Evolutionary conservation across 2,113 vertebrate genomes (phyloP).

Genomic region (Micronycteris hirsuta): DNA sequence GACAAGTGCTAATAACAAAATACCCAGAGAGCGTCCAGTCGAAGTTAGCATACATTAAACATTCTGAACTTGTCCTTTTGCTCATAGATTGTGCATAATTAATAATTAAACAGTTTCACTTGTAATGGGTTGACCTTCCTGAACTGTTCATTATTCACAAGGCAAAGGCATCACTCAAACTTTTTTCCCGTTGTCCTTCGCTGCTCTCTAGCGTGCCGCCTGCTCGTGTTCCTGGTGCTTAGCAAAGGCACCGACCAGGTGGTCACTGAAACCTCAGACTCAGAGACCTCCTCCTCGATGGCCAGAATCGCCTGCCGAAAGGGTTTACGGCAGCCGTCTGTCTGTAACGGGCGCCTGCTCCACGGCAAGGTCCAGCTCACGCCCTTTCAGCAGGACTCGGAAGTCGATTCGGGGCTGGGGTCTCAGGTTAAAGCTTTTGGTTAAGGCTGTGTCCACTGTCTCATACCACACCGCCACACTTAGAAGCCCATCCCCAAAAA

Average conservation of each 20-base stretch:
- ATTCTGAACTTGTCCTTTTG: constrained; percentile 91
- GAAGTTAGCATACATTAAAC: constrained; percentile 85
- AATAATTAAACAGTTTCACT: constrained; percentile 94
- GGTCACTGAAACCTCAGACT: constrained; percentile 52
- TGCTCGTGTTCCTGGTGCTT: constrained; percentile 75
- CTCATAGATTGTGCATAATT: constrained; percentile 96
- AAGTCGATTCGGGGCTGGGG: background rate
- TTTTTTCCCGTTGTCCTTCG: constrained; percentile 85
- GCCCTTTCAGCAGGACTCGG: background rate
- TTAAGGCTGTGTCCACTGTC: constrained; percentile 31
- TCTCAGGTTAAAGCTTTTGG: constrained; percentile 32
- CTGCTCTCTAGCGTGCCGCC: constrained; percentile 51
- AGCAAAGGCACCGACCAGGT: constrained; percentile 81
- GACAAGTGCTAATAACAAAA: constrained; percentile 87
- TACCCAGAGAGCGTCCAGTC: constrained; percentile 81
- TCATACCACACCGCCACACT: background rate
- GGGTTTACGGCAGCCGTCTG: background rate
- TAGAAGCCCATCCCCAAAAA: constrained; percentile 1
- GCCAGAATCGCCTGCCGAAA: background rate
- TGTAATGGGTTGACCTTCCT: constrained; percentile 96
- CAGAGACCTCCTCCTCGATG: constrained; percentile 17
- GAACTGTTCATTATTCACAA: constrained; percentile 96
- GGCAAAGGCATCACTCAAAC: constrained; percentile 94
- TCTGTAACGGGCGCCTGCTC: background rate
- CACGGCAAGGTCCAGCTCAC: background rate